These are phyloP conservation scores for Gnatocerus cornutus DNA, from an alignment of 2,888 invertebrate genomes.

Conservation along the genomic window DNA sequence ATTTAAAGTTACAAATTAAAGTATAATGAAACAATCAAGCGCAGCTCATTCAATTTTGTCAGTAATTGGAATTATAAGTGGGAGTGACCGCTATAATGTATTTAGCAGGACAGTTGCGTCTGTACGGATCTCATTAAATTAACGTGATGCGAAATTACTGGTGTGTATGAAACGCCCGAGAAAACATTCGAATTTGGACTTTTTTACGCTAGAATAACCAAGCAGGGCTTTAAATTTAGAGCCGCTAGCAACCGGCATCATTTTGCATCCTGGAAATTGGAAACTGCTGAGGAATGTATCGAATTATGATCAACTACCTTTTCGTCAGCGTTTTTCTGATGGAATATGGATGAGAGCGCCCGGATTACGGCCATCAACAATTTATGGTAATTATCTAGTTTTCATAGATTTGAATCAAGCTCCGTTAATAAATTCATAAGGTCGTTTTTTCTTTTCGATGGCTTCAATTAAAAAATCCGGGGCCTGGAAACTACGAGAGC, in stretches of 20 bases:
- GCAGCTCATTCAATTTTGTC: neutral
- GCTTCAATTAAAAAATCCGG: too few species aligned
- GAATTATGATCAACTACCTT: slow-evolving; percentile 40
- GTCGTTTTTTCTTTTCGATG: too few species aligned
- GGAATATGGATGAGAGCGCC: neutral
- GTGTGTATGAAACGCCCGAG: slow-evolving; percentile 17
- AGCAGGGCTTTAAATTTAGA: slow-evolving; percentile 34
- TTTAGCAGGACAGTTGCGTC: slow-evolving; percentile 5
- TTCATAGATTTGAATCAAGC: too few species aligned
- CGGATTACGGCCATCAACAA: neutral
- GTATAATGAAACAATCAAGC: neutral
- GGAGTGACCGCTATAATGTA: slow-evolving; percentile 3
- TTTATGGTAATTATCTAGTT: neutral
- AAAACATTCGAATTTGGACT: slow-evolving; percentile 25
- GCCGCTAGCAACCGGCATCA: slow-evolving; percentile 40
- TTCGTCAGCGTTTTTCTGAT: slow-evolving; percentile 40
- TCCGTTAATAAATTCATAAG: too few species aligned
- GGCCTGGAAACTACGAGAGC: too few species aligned
- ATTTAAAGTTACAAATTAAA: neutral
- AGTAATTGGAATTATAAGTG: neutral
- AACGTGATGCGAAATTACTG: slow-evolving; percentile 12
- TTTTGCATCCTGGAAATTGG: slow-evolving; percentile 39
- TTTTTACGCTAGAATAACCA: slow-evolving; percentile 35
- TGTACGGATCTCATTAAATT: slow-evolving; percentile 17
- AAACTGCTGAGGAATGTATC: slow-evolving; percentile 42